These are phyloP conservation scores for Meriones unguiculatus DNA, from an alignment of 2,113 vertebrate genomes.

Conservation along the genomic window DNA sequence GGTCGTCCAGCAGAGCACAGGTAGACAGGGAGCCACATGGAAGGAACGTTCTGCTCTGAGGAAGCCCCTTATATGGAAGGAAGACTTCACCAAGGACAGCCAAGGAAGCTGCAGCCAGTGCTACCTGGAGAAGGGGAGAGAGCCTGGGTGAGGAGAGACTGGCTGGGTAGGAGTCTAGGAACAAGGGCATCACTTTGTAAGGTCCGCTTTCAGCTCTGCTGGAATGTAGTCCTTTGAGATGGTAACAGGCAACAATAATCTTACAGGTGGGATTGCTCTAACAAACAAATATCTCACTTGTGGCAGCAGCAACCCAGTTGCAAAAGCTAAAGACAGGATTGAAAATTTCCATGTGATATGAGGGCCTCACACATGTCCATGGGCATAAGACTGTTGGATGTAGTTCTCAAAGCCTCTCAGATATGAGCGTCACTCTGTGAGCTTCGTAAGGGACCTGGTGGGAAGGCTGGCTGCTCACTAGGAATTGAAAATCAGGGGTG, in stretches of 20 bases:
- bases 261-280: background rate
- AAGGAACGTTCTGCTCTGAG: background rate
- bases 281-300: background rate
- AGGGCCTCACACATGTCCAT: background rate
- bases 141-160: accelerated
- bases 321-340: background rate
- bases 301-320: background rate
- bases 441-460: background rate
- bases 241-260: background rate
- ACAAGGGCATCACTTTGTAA: background rate
- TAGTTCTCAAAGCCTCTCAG: background rate
- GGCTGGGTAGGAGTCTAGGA: background rate
- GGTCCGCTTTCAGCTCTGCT: background rate
- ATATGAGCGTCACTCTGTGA: accelerated
- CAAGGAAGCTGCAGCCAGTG: too few species aligned
- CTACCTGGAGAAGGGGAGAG: background rate
- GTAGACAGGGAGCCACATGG: background rate
- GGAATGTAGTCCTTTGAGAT: background rate
- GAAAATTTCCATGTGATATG: background rate
- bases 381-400: background rate
- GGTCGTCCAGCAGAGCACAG: background rate
- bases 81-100: too few species aligned
- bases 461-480: background rate
- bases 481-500: background rate
- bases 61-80: background rate